Conservation (phyloP, 1,140 invertebrate genomes). For the Bombus superbus region DNA sequence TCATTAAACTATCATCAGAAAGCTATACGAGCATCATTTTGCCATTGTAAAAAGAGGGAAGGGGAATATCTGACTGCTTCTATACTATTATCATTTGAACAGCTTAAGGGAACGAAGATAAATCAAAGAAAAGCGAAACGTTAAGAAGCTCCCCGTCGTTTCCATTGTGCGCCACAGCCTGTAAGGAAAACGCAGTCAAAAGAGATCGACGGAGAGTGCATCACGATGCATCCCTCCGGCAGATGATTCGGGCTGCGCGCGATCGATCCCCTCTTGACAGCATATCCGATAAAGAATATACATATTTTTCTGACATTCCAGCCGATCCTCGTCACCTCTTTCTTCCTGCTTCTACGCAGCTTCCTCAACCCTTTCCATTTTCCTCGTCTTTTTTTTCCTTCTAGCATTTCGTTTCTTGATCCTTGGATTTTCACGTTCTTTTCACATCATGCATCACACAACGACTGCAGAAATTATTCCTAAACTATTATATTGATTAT, state of each 20-base stretch:
- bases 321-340: constrained; percentile 11
- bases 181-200: constrained; percentile 15
- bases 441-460: background rate
- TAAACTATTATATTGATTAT: too few relatives aligned
- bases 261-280: constrained; percentile 33
- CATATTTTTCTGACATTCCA: constrained; percentile 46
- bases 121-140: constrained; percentile 3
- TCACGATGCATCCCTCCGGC: constrained; percentile 23
- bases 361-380: background rate
- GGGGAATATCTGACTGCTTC: background rate
- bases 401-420: background rate
- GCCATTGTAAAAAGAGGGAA: background rate
- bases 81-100: constrained; percentile 14
- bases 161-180: background rate
- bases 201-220: constrained; percentile 32
- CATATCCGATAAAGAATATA: constrained; percentile 41
- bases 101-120: background rate
- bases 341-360: background rate
- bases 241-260: constrained; percentile 40
- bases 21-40: background rate
- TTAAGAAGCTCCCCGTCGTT: constrained; percentile 20
- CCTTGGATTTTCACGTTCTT: background rate
- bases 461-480: too few relatives aligned
- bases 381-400: too few relatives aligned
- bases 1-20: background rate